phyloP scores from a whole-genome alignment of 2,797 vertebrate genomes.

The Xiphorhynchus erythropygius region DNA sequence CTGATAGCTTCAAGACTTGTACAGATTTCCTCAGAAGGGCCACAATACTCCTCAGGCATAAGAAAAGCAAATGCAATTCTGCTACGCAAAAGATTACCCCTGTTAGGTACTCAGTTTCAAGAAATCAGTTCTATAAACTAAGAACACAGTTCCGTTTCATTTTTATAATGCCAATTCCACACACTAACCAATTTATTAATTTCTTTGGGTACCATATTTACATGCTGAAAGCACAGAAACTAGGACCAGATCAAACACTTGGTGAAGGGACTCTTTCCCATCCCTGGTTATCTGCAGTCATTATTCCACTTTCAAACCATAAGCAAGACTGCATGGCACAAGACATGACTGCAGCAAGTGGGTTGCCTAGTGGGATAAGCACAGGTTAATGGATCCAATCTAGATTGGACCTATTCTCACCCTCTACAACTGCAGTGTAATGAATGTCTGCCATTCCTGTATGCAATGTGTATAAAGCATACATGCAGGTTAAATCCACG shows the following conservation, averaged over 20 bases:
- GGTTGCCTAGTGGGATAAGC: not conserved
- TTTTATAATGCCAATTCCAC: not conserved
- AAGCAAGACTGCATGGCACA: not conserved
- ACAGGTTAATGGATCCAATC: accelerated
- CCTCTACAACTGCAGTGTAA: not conserved
- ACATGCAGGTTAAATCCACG: conserved; percentile 22
- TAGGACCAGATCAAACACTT: not conserved
- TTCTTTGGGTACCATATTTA: not conserved
- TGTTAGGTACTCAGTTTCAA: not conserved
- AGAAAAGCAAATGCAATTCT: not conserved
- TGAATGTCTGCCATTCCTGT: conserved; percentile 51
- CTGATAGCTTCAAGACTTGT: not conserved
- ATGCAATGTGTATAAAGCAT: not conserved
- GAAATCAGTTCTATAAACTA: not conserved
- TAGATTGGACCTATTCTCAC: not conserved
- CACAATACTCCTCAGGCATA: not conserved
- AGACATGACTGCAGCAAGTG: not conserved
- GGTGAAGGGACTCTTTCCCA: not conserved
- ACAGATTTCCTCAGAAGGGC: not conserved
- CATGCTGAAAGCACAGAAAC: not conserved
- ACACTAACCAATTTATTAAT: not conserved
- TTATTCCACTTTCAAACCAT: not conserved
- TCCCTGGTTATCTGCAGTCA: not conserved
- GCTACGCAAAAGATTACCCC: not conserved
- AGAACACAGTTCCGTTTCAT: not conserved